Base-by-base conservation (phyloP, 2,888 invertebrate species). In the Drosophila suboccidentalis region DNA sequence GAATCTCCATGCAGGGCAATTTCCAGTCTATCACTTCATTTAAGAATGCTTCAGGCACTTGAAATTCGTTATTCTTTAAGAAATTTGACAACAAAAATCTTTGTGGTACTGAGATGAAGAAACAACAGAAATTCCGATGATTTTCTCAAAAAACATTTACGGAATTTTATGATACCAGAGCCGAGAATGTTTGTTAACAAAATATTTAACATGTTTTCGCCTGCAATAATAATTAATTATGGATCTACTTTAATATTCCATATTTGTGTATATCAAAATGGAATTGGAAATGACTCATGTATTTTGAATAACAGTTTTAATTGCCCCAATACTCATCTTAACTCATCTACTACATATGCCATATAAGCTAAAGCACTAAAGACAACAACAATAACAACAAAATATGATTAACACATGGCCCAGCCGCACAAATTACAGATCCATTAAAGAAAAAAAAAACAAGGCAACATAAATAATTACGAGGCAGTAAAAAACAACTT, bases 361-460 rank as follows among this genome's bases (percentile, higher is more conserved):
- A 39, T 39, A 49, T 39, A 39, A 47, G 15, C 47, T 29, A 39
- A 29, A 19, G 17, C 44, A 36, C 22, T 22, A 57, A 47, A 50
- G 60, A 47, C 55, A 69, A 50, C 15, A 36, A 60, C 10, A 46
- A 54, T 39, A 69, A 29, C 26, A 44, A 55, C 17, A 47, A 36
- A 59, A 61, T 71, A 64, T 62, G 69, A 71, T 57, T 61, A 68
- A 72, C 86, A 86, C 76, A 89, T 84, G 89, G 87, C 84, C 84
- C 67, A 41, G 49, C 29, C 57, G 36, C 49, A 64, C 47, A 61
- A 66, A 73, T 69, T 74, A 79, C 73, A 79, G 39, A 68, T 68
- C 61, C 61, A 70, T 79, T 69, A 73, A 76, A 44, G 70, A 66
- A 66, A 59, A 9, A 60, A 73, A 54, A 41, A 29, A 55, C 32